These are phyloP conservation scores for Gortyna flavago DNA, from an alignment of 2,888 invertebrate genomes.

Conservation along the genomic window DNA sequence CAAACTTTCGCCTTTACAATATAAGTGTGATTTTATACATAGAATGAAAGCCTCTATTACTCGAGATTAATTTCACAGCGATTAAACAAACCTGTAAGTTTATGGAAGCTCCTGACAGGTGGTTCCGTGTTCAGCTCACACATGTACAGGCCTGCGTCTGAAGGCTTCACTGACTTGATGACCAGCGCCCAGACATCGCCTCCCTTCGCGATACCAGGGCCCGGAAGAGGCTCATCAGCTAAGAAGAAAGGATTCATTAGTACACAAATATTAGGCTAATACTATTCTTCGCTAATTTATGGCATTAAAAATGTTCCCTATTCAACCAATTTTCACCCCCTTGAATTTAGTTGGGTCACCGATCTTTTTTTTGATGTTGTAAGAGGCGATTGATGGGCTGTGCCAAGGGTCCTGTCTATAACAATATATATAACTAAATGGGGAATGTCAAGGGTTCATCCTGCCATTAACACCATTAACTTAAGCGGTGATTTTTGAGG, in stretches of 20 bases:
- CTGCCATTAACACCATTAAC: not conserved
- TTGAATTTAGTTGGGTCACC: not conserved
- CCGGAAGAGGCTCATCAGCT: constrained; percentile 86
- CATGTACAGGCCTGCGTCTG: constrained; percentile 94
- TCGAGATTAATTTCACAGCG: not conserved
- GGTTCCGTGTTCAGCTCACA: constrained; percentile 96
- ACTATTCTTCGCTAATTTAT: not conserved
- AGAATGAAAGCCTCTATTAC: not conserved
- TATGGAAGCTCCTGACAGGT: constrained; percentile 94
- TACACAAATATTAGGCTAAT: not conserved
- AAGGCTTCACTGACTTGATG: constrained; percentile 92
- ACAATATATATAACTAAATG: not conserved
- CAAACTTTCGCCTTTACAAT: too few species aligned
- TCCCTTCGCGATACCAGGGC: constrained; percentile 89
- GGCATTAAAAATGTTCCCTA: not conserved
- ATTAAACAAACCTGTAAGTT: constrained; percentile 91
- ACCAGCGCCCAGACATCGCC: constrained; percentile 96
- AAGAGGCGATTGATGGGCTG: not conserved
- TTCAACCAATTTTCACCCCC: not conserved
- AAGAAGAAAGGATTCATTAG: constrained; percentile 17
- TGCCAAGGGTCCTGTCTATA: not conserved
- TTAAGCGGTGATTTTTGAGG: not conserved
- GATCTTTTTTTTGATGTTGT: not conserved
- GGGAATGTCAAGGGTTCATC: not conserved
- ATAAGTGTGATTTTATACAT: too few species aligned